These are phyloP conservation scores for Penaeus indicus DNA, from an alignment of 1,140 invertebrate genomes.

Conservation along the genomic window DNA sequence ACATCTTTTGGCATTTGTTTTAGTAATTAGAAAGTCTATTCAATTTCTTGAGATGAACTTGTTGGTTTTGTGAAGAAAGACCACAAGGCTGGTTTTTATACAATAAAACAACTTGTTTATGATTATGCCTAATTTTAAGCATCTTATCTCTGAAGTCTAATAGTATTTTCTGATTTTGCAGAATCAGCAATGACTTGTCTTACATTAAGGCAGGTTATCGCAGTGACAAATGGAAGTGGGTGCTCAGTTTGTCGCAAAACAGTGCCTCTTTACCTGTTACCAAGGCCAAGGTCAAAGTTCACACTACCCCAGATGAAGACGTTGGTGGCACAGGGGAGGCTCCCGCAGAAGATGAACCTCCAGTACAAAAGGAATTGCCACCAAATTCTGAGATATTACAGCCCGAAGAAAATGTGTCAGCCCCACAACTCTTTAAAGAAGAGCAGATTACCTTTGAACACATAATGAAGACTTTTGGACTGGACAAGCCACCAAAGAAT, in stretches of 20 bases:
- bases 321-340: neutral
- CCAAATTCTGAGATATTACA: neutral
- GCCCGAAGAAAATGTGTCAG: neutral
- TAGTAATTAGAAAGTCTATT: no score
- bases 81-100: neutral
- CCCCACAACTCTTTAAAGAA: conserved; percentile 27
- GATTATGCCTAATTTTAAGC: neutral
- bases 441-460: conserved; percentile 50
- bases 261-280: neutral
- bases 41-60: no score
- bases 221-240: conserved; percentile 64
- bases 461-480: conserved; percentile 45
- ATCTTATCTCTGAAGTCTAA: neutral
- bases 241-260: conserved; percentile 38
- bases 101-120: neutral
- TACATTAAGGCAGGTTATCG: conserved; percentile 59
- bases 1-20: no score
- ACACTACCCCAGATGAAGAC: neutral
- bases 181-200: conserved; percentile 62
- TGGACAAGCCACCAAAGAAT: conserved; percentile 58
- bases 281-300: neutral
- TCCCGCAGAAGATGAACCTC: neutral
- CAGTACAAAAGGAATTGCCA: no score
- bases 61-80: neutral
- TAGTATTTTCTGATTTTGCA: conserved; percentile 17